Evolutionary conservation across 2,113 vertebrate genomes (phyloP).

Genomic region (Lichenostomus cassidix): DNA sequence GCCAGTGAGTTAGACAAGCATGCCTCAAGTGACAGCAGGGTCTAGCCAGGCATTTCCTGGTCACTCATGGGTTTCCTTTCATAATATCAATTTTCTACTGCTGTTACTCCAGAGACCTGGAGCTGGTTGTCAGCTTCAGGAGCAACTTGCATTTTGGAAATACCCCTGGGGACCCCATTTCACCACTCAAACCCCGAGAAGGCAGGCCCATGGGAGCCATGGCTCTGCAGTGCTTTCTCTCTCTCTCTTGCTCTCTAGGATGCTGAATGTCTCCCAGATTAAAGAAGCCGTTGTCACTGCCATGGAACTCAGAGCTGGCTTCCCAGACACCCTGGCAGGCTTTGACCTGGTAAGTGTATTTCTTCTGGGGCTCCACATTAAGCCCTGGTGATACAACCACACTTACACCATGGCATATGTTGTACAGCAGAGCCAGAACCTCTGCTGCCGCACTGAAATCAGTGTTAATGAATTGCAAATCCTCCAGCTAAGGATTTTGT

Average conservation of each 20-base stretch:
- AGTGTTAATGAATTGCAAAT: not conserved
- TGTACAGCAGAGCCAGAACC: not conserved
- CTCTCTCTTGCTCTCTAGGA: constrained; percentile 70
- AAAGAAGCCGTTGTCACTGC: constrained; percentile 70
- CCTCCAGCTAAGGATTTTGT: not conserved
- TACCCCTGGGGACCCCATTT: not conserved
- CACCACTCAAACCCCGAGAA: not conserved
- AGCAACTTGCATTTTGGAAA: not conserved
- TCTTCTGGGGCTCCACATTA: not conserved
- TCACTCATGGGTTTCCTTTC: constrained; percentile 26
- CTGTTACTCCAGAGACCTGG: not conserved
- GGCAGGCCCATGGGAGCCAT: not conserved
- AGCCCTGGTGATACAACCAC: not conserved
- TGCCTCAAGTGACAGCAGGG: constrained; percentile 9
- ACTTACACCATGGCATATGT: not conserved
- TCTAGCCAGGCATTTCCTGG: constrained; percentile 54
- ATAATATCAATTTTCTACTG: not conserved
- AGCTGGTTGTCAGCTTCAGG: constrained; percentile 20
- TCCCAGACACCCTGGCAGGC: constrained; percentile 85
- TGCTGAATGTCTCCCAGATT: constrained; percentile 69
- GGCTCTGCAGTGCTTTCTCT: not conserved
- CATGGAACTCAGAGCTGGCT: constrained; percentile 75
- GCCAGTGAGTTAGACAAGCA: not conserved
- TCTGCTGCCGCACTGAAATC: not conserved
- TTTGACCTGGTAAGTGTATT: constrained; percentile 86